These are phyloP conservation scores for Pelodiscus sinensis DNA, from an alignment of 2,113 vertebrate species.

Conservation along the genomic window DNA sequence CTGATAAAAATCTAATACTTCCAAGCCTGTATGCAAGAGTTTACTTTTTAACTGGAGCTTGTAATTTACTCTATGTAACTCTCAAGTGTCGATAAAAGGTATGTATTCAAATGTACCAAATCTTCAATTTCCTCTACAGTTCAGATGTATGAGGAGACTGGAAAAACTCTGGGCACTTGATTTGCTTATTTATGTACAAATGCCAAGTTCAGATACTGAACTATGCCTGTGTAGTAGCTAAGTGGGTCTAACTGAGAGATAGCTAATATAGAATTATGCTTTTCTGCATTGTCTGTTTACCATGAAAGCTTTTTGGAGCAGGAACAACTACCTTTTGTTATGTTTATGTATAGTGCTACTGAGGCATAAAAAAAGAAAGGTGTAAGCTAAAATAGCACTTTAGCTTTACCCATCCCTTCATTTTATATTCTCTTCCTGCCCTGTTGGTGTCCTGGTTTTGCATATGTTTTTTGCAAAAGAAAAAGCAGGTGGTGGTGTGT, in stretches of 20 bases:
- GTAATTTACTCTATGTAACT: neutral
- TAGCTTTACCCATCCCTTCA: neutral
- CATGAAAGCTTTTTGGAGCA: neutral
- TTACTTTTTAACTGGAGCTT: neutral
- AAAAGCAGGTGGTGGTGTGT: neutral
- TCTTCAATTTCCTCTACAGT: neutral
- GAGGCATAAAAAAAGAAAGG: neutral
- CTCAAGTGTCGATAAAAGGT: neutral
- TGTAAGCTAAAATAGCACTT: neutral
- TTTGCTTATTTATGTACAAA: neutral
- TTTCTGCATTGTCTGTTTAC: neutral
- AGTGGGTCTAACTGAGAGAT: neutral
- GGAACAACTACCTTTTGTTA: neutral
- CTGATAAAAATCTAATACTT: neutral
- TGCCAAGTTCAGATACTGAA: neutral
- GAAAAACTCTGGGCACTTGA: neutral
- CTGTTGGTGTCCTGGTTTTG: neutral
- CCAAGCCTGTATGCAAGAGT: neutral
- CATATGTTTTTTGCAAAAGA: neutral
- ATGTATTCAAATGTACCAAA: neutral
- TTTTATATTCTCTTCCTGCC: neutral
- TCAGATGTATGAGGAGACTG: neutral
- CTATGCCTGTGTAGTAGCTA: no score
- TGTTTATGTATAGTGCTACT: accelerated
- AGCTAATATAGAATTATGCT: neutral